Evolutionary conservation across 2,113 vertebrate genomes (phyloP).

Genomic region (Anhinga anhinga): DNA sequence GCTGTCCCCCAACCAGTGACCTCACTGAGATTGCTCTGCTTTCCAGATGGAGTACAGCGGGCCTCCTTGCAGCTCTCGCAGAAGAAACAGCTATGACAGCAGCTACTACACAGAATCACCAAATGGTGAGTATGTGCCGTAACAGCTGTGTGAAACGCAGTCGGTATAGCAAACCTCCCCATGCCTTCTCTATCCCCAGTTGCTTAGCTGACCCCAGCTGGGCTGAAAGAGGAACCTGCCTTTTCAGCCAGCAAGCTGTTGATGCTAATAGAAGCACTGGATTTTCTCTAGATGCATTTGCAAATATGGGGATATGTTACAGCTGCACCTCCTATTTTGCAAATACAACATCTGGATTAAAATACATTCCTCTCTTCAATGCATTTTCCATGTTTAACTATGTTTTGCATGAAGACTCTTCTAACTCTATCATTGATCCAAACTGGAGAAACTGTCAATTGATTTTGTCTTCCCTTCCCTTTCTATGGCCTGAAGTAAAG

Average conservation of each 20-base stretch:
- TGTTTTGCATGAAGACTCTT: background rate
- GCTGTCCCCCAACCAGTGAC: background rate
- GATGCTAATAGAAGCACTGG: background rate
- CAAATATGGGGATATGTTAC: background rate
- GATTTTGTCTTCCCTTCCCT: background rate
- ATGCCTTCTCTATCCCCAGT: background rate
- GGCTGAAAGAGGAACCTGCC: background rate
- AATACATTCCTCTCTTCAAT: background rate
- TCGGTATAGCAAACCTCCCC: too few relatives aligned
- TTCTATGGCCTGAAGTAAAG: background rate
- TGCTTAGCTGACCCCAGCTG: background rate
- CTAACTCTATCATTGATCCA: background rate
- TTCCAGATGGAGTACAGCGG: slow-evolving; percentile 89
- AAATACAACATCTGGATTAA: background rate
- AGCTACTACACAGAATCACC: slow-evolving; percentile 84
- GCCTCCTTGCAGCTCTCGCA: slow-evolving; percentile 78
- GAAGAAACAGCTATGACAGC: slow-evolving; percentile 84
- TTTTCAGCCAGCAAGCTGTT: background rate
- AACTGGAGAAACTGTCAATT: background rate
- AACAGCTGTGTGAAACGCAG: background rate
- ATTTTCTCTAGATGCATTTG: background rate
- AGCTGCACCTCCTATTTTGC: background rate
- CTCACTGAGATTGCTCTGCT: background rate
- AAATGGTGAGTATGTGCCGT: slow-evolving; percentile 74
- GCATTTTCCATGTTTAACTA: background rate